Evolutionary conservation across 2,113 vertebrate species (phyloP).

Genomic region (Cochlearius cochlearius): DNA sequence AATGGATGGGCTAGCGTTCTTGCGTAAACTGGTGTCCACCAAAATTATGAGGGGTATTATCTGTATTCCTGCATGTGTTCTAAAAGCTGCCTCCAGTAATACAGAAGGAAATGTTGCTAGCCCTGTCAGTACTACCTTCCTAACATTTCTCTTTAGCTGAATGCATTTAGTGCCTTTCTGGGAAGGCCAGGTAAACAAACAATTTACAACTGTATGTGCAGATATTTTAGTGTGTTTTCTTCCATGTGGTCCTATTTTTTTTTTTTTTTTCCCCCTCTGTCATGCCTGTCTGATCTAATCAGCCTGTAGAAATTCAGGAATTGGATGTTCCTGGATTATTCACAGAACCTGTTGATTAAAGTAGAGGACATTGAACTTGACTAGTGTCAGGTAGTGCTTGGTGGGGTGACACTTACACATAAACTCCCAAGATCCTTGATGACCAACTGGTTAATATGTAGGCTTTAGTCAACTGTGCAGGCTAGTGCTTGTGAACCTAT

Average conservation of each 20-base stretch:
- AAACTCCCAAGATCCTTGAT: background rate
- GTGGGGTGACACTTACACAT: background rate
- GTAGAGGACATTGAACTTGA: background rate
- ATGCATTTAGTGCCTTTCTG: background rate
- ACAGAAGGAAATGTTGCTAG: background rate
- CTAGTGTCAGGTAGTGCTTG: background rate
- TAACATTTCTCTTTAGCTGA: background rate
- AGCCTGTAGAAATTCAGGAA: background rate
- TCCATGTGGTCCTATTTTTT: background rate
- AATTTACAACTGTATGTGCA: background rate
- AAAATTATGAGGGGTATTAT: background rate
- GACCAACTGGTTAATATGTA: conserved; percentile 26
- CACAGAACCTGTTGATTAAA: background rate
- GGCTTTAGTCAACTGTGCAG: background rate
- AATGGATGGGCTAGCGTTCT: background rate
- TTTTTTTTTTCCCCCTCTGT: too few relatives aligned
- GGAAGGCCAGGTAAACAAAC: background rate
- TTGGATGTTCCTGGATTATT: background rate
- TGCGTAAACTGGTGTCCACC: background rate
- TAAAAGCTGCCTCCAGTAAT: background rate
- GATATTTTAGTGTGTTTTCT: background rate
- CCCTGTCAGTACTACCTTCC: background rate
- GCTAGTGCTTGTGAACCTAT: background rate
- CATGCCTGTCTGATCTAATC: background rate
- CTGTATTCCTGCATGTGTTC: background rate